These are phyloP conservation scores for Rhyzopertha dominica DNA, from an alignment of 1,140 invertebrate species.

Conservation along the genomic window DNA sequence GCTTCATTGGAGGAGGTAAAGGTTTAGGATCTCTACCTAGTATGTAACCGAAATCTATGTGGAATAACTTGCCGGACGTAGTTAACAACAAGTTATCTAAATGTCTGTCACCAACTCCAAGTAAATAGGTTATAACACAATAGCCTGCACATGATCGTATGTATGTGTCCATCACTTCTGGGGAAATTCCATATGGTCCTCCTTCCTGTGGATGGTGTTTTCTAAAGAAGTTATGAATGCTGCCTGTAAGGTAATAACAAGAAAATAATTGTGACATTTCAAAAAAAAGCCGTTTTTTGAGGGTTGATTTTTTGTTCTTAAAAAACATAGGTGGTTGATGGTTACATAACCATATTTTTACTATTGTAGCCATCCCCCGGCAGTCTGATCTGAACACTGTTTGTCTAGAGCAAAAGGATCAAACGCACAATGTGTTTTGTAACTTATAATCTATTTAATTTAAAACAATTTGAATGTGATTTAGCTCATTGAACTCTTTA, in stretches of 20 bases:
- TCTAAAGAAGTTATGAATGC: conserved; percentile 85
- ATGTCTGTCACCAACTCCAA: conserved; percentile 97
- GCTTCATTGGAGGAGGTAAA: conserved; percentile 96
- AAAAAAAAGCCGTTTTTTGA: too few relatives aligned
- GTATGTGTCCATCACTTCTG: conserved; percentile 97
- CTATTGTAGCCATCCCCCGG: too few relatives aligned
- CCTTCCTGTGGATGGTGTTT: conserved; percentile 84
- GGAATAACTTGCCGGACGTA: conserved; percentile 87
- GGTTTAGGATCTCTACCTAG: conserved; percentile 97
- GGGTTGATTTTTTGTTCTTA: too few relatives aligned
- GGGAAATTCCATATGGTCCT: conserved; percentile 82
- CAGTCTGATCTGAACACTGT: too few relatives aligned
- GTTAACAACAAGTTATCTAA: conserved; percentile 95
- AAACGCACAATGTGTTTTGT: too few relatives aligned
- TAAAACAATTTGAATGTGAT: too few relatives aligned
- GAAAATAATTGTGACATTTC: too few relatives aligned
- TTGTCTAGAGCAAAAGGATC: too few relatives aligned
- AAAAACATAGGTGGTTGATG: too few relatives aligned
- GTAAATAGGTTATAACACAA: conserved; percentile 95
- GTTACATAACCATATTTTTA: too few relatives aligned
- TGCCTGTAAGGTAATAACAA: conserved; percentile 39
- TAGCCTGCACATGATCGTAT: conserved; percentile 97
- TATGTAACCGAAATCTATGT: conserved; percentile 99
- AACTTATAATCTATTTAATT: too few relatives aligned
- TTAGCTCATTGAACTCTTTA: too few relatives aligned